phyloP scores from a whole-genome alignment of 2,888 invertebrate species.

The Drosophila infuscata region DNA sequence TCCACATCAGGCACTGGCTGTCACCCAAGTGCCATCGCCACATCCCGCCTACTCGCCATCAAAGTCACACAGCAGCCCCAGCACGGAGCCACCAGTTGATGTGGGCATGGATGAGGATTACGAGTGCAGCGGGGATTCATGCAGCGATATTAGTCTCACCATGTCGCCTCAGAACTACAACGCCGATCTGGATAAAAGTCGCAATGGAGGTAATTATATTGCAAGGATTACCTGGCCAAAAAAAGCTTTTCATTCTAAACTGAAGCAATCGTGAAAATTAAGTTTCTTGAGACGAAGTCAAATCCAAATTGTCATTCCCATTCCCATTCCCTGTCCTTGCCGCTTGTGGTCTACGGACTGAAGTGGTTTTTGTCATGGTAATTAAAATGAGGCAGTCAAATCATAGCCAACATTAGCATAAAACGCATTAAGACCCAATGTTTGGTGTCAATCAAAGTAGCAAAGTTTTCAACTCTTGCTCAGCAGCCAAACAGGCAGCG shows the following conservation, averaged over 20 bases:
- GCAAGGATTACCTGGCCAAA: not conserved
- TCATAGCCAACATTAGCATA: constrained; percentile 76
- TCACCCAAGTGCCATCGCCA: constrained; percentile 30
- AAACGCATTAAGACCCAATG: constrained; percentile 81
- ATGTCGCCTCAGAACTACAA: constrained; percentile 83
- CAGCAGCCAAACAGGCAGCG: constrained; percentile 20
- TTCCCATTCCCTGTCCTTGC: not conserved
- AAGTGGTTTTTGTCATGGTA: constrained; percentile 67
- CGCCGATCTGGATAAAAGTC: constrained; percentile 82
- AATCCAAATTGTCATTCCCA: not conserved
- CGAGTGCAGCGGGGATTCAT: constrained; percentile 84
- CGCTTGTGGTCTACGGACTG: constrained; percentile 13
- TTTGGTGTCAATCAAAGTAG: constrained; percentile 81
- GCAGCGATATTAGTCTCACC: constrained; percentile 85
- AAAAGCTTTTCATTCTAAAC: not conserved
- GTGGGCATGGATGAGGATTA: constrained; percentile 83
- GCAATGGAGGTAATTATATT: constrained; percentile 77
- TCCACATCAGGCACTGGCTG: constrained; percentile 1
- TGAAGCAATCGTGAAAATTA: not conserved
- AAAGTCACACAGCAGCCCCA: constrained; percentile 61
- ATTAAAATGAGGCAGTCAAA: constrained; percentile 66
- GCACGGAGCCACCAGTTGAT: constrained; percentile 69
- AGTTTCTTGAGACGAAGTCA: not conserved
- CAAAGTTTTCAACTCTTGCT: constrained; percentile 70
- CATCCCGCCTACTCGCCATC: constrained; percentile 48